A percentile compares a stretch with the other conserved stretches of the same genome.
Evolutionary conservation across 1,140 invertebrate species (phyloP).

Genomic region (Thaumetopoea pityocampa): DNA sequence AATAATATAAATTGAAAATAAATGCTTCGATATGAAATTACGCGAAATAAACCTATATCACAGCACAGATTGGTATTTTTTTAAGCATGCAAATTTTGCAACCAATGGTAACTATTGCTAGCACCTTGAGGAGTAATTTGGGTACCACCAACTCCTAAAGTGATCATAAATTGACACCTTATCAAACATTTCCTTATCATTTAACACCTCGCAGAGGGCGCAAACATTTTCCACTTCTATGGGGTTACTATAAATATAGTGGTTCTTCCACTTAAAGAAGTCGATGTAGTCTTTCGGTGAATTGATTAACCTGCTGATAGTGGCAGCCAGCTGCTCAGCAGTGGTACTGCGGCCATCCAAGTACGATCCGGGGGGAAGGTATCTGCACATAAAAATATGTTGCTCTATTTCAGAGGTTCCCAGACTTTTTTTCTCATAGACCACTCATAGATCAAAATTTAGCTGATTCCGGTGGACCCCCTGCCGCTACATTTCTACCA

Average conservation of each 20-base stretch:
- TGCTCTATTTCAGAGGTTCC: background rate
- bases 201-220: slow-evolving; percentile 40
- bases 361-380: slow-evolving; percentile 55
- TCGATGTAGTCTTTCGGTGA: slow-evolving; percentile 32
- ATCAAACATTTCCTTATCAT: slow-evolving; percentile 31
- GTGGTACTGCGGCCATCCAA: slow-evolving; percentile 33
- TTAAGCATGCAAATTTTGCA: background rate
- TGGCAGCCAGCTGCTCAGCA: slow-evolving; percentile 27
- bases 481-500: no score
- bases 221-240: slow-evolving; percentile 39
- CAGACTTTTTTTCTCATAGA: no score
- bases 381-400: slow-evolving; percentile 32
- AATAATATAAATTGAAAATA: no score
- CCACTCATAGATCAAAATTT: no score
- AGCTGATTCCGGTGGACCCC: no score
- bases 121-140: slow-evolving; percentile 36
- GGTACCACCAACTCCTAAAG: slow-evolving; percentile 55
- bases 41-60: no score
- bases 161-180: slow-evolving; percentile 30
- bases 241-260: slow-evolving; percentile 41
- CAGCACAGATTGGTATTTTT: no score
- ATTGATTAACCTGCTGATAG: slow-evolving; percentile 32
- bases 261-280: slow-evolving; percentile 50
- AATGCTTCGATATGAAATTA: no score
- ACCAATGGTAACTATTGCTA: slow-evolving; percentile 1